These are phyloP conservation scores for Teleiodes luculella DNA, from an alignment of 2,888 invertebrate species.

Conservation along the genomic window DNA sequence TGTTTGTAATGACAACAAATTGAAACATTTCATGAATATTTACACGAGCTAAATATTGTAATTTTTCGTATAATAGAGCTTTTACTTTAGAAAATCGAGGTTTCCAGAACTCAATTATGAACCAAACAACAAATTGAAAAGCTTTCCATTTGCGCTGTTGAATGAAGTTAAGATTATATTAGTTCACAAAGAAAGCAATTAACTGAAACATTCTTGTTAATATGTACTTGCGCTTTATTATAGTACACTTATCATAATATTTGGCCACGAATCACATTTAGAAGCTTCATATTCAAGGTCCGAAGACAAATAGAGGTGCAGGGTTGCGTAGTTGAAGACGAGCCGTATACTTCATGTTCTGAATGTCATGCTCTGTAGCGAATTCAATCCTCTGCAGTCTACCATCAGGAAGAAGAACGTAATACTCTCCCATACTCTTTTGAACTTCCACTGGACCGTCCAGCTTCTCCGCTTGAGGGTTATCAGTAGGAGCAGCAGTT, in stretches of 20 bases:
- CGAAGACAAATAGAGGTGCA: slow-evolving; percentile 53
- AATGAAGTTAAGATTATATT: neutral
- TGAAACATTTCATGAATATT: no score
- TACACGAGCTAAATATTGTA: no score
- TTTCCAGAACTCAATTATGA: no score
- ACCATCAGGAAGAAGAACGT: slow-evolving; percentile 81
- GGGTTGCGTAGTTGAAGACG: slow-evolving; percentile 73
- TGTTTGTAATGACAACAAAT: no score
- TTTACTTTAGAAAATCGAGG: no score
- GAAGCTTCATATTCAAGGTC: slow-evolving; percentile 36
- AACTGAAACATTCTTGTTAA: neutral
- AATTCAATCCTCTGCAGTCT: slow-evolving; percentile 80
- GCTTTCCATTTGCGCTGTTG: no score
- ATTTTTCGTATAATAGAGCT: no score
- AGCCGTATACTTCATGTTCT: slow-evolving; percentile 81
- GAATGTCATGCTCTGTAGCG: slow-evolving; percentile 66
- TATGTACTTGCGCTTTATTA: slow-evolving; percentile 10
- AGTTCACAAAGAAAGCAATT: neutral
- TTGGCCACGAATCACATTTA: neutral
- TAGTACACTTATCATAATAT: neutral
- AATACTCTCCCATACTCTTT: slow-evolving; percentile 80
- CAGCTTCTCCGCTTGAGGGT: slow-evolving; percentile 54
- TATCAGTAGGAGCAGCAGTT: slow-evolving; percentile 52
- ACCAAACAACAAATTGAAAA: no score
- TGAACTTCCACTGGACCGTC: slow-evolving; percentile 63